These are phyloP conservation scores for Cantharis nigra DNA, from an alignment of 2,888 invertebrate species.

Conservation along the genomic window DNA sequence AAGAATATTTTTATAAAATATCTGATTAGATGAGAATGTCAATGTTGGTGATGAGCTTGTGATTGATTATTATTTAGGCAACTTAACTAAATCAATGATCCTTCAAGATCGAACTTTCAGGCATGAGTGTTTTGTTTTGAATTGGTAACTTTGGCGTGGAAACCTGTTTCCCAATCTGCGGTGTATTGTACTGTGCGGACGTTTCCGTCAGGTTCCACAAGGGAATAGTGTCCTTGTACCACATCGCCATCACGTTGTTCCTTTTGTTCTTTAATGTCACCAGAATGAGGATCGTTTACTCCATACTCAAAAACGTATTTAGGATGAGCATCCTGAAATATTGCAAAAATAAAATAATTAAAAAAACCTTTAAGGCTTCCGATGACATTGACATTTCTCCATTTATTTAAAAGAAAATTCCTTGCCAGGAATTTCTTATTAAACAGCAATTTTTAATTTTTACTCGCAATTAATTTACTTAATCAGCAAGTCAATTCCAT, in stretches of 20 bases:
- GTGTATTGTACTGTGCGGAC: constrained; percentile 76
- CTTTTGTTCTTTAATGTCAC: constrained; percentile 74
- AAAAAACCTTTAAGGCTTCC: background rate
- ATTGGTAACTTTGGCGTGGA: constrained; percentile 74
- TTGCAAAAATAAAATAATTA: background rate
- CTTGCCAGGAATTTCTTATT: background rate
- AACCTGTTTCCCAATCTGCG: constrained; percentile 79
- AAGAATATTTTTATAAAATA: background rate
- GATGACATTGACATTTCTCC: background rate
- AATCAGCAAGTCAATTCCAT: background rate
- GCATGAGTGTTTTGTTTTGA: constrained; percentile 38
- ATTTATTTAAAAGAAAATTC: background rate
- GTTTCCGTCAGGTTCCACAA: constrained; percentile 73
- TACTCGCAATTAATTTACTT: background rate
- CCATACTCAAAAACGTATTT: constrained; percentile 75
- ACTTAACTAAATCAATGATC: background rate
- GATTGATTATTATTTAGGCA: constrained; percentile 13
- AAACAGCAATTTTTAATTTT: background rate
- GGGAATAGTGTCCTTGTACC: constrained; percentile 64
- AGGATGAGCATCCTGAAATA: constrained; percentile 65
- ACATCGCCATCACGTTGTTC: constrained; percentile 75
- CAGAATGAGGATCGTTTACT: constrained; percentile 75
- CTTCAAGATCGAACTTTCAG: background rate
- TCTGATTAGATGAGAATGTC: background rate
- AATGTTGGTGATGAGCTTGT: constrained; percentile 3